phyloP scores from a whole-genome alignment of 2,888 invertebrate species.

The Chloromyia formosa region DNA sequence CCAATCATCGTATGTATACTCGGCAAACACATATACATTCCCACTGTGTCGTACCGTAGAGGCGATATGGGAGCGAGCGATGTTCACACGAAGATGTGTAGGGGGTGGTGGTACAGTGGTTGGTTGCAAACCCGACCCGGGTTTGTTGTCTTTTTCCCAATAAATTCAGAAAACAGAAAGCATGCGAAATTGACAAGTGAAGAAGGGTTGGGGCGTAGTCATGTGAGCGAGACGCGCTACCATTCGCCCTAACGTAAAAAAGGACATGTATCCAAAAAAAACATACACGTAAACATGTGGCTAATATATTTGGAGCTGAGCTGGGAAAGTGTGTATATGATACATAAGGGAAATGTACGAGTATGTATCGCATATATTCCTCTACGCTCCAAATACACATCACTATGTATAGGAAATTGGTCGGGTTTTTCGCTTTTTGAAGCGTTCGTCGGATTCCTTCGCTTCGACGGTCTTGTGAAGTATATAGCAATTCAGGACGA shows the following conservation, averaged over 20 bases:
- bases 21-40: conserved; percentile 10
- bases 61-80: conserved; percentile 12
- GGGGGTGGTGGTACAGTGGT: not conserved
- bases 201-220: conserved; percentile 47
- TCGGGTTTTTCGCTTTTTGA: not conserved
- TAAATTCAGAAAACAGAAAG: conserved; percentile 33
- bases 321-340: conserved; percentile 20
- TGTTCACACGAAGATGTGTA: conserved; percentile 23
- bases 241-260: conserved; percentile 29
- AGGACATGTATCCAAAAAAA: conserved; percentile 26
- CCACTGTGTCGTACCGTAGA: conserved; percentile 6
- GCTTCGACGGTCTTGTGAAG: not conserved
- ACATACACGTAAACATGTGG: conserved; percentile 38
- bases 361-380: conserved; percentile 16
- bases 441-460: not conserved
- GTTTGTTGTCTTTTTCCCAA: conserved; percentile 41
- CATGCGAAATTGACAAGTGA: conserved; percentile 37
- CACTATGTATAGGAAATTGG: not conserved
- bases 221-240: conserved; percentile 42
- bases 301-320: conserved; percentile 40
- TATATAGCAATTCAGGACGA: not conserved
- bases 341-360: conserved; percentile 10
- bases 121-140: not conserved
- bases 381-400: not conserved
- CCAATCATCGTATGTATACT: conserved; percentile 42